Evolutionary conservation across 2,113 vertebrate species (phyloP).

Genomic region (Oryzias javanicus): DNA sequence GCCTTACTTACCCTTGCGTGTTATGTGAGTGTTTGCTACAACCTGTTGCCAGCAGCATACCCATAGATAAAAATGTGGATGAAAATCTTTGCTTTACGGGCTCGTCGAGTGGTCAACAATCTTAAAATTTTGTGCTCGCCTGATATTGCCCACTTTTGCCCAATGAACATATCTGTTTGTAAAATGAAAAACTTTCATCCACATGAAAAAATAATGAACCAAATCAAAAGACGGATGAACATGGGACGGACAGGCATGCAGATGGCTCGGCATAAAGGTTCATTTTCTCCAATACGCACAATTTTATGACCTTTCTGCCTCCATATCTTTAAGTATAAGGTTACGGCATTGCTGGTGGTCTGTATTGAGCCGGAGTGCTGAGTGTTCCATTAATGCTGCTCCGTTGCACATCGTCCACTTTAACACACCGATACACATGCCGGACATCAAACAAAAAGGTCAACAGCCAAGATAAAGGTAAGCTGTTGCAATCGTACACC

Average conservation of each 20-base stretch:
- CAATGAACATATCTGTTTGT: slow-evolving; percentile 6
- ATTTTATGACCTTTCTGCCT: slow-evolving; percentile 40
- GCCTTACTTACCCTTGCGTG: too few species aligned
- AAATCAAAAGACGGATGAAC: slow-evolving; percentile 19
- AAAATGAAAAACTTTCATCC: neutral
- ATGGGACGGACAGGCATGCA: slow-evolving; percentile 36
- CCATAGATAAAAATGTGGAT: too few species aligned
- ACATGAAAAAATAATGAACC: neutral
- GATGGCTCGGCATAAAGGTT: slow-evolving; percentile 23
- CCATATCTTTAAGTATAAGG: slow-evolving; percentile 19
- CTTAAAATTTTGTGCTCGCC: too few species aligned
- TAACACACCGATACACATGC: slow-evolving; percentile 16
- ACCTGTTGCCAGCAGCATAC: too few species aligned
- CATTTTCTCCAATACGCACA: slow-evolving; percentile 5
- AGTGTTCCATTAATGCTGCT: slow-evolving; percentile 63
- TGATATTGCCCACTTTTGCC: too few species aligned
- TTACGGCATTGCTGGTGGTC: slow-evolving; percentile 65
- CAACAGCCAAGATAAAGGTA: slow-evolving; percentile 51
- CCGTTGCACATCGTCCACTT: slow-evolving; percentile 27
- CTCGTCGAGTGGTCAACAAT: too few species aligned
- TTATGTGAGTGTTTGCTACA: too few species aligned
- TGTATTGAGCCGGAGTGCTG: slow-evolving; percentile 30
- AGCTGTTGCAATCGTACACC: slow-evolving; percentile 59
- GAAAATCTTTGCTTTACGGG: too few species aligned
- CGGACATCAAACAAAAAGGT: slow-evolving; percentile 19